These are phyloP conservation scores for Frankliniella fusca DNA, from an alignment of 2,888 invertebrate genomes.

Conservation along the genomic window DNA sequence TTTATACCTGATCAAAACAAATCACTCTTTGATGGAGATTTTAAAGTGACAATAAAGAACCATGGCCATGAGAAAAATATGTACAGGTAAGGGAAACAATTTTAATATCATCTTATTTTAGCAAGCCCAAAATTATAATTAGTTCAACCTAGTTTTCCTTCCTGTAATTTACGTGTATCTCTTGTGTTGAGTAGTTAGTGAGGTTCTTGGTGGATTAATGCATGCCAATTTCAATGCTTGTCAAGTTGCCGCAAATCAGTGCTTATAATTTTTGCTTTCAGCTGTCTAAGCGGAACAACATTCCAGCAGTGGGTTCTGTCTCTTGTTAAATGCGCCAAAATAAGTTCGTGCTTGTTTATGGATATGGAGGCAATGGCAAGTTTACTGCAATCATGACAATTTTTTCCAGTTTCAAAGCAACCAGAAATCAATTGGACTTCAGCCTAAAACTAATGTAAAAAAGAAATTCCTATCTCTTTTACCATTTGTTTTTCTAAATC, in stretches of 20 bases:
- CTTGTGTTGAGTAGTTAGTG: too few species aligned
- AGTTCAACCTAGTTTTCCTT: neutral
- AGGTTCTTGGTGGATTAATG: too few species aligned
- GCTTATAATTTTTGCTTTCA: too few species aligned
- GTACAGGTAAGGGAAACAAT: neutral
- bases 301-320: too few species aligned
- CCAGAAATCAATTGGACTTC: neutral
- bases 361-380: neutral
- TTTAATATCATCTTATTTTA: neutral
- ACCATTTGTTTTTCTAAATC: neutral
- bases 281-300: too few species aligned
- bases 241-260: too few species aligned
- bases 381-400: slow-evolving; percentile 10
- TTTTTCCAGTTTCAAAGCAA: slow-evolving; percentile 11
- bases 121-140: neutral
- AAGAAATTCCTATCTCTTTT: neutral
- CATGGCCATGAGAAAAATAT: neutral
- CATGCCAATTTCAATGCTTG: too few species aligned
- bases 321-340: too few species aligned
- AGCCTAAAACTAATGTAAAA: neutral
- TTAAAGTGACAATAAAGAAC: slow-evolving; percentile 31
- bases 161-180: neutral
- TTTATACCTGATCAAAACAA: slow-evolving; percentile 33
- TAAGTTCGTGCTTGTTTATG: too few species aligned
- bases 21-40: slow-evolving; percentile 32